Evolutionary conservation across 2,888 invertebrate species (phyloP), one percentile per base, ranked within the genome.

Genomic region (Kryphioiulus occultus): DNA sequence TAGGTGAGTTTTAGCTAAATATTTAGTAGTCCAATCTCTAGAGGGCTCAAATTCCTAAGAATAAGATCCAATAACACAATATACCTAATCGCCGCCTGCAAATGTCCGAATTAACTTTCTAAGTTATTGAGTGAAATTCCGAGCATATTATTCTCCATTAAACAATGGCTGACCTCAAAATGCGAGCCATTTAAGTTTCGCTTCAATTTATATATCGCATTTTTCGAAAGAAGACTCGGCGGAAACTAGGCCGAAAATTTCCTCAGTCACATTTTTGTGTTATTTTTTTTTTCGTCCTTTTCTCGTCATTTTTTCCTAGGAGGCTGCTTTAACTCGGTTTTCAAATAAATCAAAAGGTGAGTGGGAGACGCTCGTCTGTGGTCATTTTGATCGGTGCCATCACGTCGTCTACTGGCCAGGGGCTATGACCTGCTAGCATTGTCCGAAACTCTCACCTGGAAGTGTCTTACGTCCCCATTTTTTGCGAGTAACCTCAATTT

Each of bases 161-260:
- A 78, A 78, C 78, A 78, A 78, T 78, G 78, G 30, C 17, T 78
- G 78, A 78, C 78, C 78, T 78, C 78, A 78, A 78, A 78, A 78
- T 78, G 78, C 78, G 78, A 78, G 26, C 78, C 26, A 78, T 78
- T 78, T 78, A 30, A 78, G 78, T 78, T 78, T 78, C 78, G 30
- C 78, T 78, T 32, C 78, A 78, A 78, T 78, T 78, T 78, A 78
- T 78, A 78, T 78, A 26, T 78, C 26, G 78, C 30, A 32, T 30
- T 78, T 78, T 78, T 78, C 26, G 9, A 78, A 78, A 30, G 78
- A 78, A n/a, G 78, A 30, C 78, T 78, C 26, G 78, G 15, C 30
- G 78, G 78, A 78, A 78, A 78, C 78, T 78, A 78, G 78, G 78
- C 78, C 78, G 78, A 78, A 78, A 78, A 32, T 78, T 78, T 30